Evolutionary conservation across 1,140 invertebrate genomes (phyloP), one percentile per base, ranked within the genome.

Genomic region (Bombus superbus): DNA sequence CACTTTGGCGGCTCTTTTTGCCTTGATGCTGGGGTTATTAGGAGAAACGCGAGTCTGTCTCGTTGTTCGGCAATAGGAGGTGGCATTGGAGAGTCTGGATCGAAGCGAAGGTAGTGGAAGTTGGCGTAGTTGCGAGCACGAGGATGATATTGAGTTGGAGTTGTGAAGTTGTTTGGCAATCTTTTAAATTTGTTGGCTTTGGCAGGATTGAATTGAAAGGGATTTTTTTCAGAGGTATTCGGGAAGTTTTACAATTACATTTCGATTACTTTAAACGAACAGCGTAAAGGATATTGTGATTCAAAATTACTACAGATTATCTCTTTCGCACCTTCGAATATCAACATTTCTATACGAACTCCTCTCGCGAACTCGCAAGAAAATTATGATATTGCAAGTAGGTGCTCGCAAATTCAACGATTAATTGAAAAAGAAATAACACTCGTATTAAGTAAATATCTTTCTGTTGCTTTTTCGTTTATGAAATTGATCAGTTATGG

Each of bases 1-100:
- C 78, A 25, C 74, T 74, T n/a, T 59, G 10, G 25, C 68, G 25
- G 53, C 28, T 81, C 75, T 32, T 44, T 53, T 47, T n/a, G 57
- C 25, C 0, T 3, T 35, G 53, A 68, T 38, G 32, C 57, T 22
- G 42, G 9, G 53, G 32, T 35, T 18, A 57, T 13, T 59, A 53
- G 38, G 38, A 53, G 71, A 75, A 44, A 38, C 73, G 35, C 18
- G 6, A 38, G n/a, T 6, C 40, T 72, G 13, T 32, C 53, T 32
- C 69, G 22, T 3, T 5, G 38, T 11, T 15, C 2, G 38, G 3
- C 10, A 11, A 18, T 15, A 85, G 57, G 32, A 74, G 25, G 72
- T 42, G 74, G n/a, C 74, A 3, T 38, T 64, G 22, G 40, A 28
- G 2, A 32, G 18, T 10, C 6, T 57, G n/a, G 53, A 84, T 84